Base-by-base conservation (phyloP, 2,797 vertebrate genomes). In the Pelodytes ibericus region DNA sequence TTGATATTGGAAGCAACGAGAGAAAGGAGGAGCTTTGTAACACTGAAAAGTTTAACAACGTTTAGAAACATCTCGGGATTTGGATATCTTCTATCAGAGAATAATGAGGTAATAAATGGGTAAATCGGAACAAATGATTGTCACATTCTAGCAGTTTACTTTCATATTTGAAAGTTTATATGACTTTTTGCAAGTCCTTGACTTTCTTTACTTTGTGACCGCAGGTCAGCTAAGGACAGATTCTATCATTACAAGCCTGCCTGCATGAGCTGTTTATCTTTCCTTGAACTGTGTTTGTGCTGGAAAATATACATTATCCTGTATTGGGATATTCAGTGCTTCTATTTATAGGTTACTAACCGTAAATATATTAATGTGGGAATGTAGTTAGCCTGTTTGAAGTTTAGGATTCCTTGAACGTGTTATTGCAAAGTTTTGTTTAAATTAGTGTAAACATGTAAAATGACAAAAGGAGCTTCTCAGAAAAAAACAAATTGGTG, bases 21-120 rank as follows among this genome's bases (percentile, higher is more conserved):
- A n/a, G 18, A 53, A 31, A 60, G 71, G 36, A 44, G 71, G 59
- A 60, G 33, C 30, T 44, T 9, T 22, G 41, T 16, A 4, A 62
- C 9, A 26, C 18, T 5, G 16, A 22, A 49, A 24, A 39, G 4
- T 53, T 64, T 29, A 13, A 2, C 25, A 22, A 5, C 10, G 29
- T 44, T 25, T n/a, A 25, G 18, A 64, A 22, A 73, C 36, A 24
- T 30, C 33, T 26, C 24, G 13, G 16, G 30, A 22, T 9, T 57
- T n/a, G 41, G 71, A 73, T 53, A 25, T 15, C 41, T 29, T 63
- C 24, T 41, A n/a, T 36, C 44, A 26, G 26, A 9, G 39, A 51
- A 64, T 60, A 39, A 64, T 64, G 60, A 73, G 71, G 71, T 73
- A 73, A 63, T 16, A 22, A 3, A 5, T 5, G 44, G 3, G 29